Base-by-base conservation (phyloP, 2,888 invertebrate species). In the Sussaba pulchella region DNA sequence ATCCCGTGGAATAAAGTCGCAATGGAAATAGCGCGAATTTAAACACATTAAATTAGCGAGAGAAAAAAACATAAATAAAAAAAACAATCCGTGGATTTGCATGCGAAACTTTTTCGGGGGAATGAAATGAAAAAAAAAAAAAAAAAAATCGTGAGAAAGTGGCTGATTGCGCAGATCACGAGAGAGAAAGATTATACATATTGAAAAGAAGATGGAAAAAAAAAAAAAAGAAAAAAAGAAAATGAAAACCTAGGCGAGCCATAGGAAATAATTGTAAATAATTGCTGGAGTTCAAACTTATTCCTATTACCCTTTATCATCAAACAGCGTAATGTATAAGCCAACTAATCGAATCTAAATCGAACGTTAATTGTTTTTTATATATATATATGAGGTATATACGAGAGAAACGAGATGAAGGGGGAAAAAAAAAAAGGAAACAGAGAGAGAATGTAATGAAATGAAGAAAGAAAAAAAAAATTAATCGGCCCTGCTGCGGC, bases 211-310 rank as follows among this genome's bases (percentile, higher is more conserved):
- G 43, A 31, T 31, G 31, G 6, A 6, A 31, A 69, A 67, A 63
- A 31, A 50, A 50, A 75, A 78, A 14, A 57, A 36, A 64, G 45
- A 73, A 73, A 78, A 43, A 79, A 74, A 54, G 54, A 78, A 66
- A 72, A 66, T 54, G 57, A 63, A 78, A 76, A 66, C 82, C 36
- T 79, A 72, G 67, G 77, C 74, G 69, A 82, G 75, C 79, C 77
- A 83, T 85, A 87, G 84, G 82, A 85, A 86, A 83, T 88, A 90
- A 89, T 89, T 92, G 92, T 92, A 92, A 88, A 91, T 91, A 91
- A 89, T 89, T 88, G 89, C 89, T 89, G 86, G 87, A 91, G 88
- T 91, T 91, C 87, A 90, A 91, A 89, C 87, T 89, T 91, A 91
- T 90, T 91, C 89, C 89, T 91, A 90, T 89, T 89, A 87, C 86